Percentiles rank a stretch among this genome's conserved stretches.
These are phyloP conservation scores for Pangasius krempfi DNA, from an alignment of 2,797 vertebrate species.

Conservation along the genomic window DNA sequence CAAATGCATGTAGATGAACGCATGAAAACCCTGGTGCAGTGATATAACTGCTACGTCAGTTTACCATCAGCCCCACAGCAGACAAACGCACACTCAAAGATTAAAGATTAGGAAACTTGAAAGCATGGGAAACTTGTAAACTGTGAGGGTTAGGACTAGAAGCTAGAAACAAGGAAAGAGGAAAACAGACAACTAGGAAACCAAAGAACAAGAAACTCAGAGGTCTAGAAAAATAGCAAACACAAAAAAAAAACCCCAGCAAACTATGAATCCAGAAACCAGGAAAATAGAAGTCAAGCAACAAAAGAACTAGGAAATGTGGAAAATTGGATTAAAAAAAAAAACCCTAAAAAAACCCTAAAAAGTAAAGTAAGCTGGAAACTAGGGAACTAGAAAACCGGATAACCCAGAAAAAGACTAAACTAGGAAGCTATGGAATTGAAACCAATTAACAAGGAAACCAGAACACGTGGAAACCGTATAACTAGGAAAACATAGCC, in stretches of 20 bases:
- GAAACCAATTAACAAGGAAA: background rate
- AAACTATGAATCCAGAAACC: no score
- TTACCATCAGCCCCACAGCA: no score
- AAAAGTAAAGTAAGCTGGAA: background rate
- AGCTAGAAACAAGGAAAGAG: background rate
- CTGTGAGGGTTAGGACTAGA: no score
- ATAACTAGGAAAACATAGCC: no score
- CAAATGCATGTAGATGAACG: no score
- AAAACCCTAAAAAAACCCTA: background rate
- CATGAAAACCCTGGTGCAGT: no score
- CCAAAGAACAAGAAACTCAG: background rate
- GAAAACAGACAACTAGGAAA: background rate
- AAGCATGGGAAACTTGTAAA: background rate
- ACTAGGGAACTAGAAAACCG: background rate
- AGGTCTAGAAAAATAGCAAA: background rate
- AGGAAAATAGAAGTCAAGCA: no score
- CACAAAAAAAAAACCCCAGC: no score
- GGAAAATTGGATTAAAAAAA: no score
- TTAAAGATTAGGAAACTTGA: background rate
- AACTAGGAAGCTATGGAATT: background rate
- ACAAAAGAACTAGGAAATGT: no score
- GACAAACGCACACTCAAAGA: no score
- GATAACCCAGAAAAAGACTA: background rate
- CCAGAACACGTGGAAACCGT: background rate
- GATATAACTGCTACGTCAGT: no score